These are phyloP conservation scores for Microcebus lehilahytsara DNA, from an alignment of 2,113 vertebrate species.

Conservation along the genomic window DNA sequence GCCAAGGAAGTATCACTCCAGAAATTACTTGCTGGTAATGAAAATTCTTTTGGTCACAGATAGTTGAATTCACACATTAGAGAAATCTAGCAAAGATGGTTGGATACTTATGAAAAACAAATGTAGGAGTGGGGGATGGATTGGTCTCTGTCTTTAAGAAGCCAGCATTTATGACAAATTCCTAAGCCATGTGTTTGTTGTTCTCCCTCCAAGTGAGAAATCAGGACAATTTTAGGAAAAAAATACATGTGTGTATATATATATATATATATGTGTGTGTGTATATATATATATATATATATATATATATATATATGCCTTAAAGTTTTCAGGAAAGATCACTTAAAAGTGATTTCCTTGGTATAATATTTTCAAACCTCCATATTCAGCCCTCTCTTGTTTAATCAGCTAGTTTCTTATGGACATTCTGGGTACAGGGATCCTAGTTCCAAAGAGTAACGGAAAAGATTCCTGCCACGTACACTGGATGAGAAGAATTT, in stretches of 20 bases:
- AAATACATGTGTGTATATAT: no score
- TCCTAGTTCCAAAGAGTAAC: not conserved
- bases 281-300: no score
- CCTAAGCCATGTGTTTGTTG: not conserved
- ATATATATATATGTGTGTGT: no score
- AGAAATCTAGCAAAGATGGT: not conserved
- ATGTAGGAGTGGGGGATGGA: no score
- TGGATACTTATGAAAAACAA: not conserved
- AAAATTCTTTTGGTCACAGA: not conserved
- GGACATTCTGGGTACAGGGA: not conserved
- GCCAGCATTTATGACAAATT: not conserved
- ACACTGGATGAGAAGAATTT: not conserved
- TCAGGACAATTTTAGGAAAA: not conserved
- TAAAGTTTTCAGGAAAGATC: not conserved
- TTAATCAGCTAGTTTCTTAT: not conserved
- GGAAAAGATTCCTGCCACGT: not conserved
- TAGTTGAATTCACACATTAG: not conserved
- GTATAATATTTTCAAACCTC: not conserved
- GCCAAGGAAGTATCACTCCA: not conserved
- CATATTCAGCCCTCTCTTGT: rapidly evolving
- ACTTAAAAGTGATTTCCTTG: not conserved
- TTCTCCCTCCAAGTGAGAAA: not conserved
- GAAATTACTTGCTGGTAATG: not conserved
- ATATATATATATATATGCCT: not conserved
- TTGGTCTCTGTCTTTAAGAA: not conserved